These are phyloP conservation scores for Tetramorium simillimum DNA, from an alignment of 1,140 invertebrate genomes.

Conservation along the genomic window DNA sequence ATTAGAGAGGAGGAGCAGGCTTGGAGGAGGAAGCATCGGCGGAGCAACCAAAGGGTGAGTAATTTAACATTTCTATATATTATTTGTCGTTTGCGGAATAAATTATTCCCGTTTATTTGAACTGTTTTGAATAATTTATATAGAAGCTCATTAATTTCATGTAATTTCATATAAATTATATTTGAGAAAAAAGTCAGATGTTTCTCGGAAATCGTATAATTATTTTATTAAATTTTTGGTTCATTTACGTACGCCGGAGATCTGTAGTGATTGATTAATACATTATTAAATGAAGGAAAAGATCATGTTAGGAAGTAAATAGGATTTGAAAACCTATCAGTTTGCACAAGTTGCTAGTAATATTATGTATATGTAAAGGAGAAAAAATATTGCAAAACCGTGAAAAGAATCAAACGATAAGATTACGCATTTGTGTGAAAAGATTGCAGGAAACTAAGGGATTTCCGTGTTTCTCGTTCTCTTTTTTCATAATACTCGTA, in stretches of 20 bases:
- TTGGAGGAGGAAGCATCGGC: neutral
- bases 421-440: neutral
- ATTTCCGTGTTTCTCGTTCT: neutral
- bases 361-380: too few species aligned
- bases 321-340: neutral
- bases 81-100: neutral
- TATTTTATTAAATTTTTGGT: neutral
- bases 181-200: neutral
- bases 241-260: neutral
- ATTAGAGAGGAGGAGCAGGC: neutral
- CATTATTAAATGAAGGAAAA: neutral
- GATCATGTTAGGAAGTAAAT: neutral
- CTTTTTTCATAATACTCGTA: neutral
- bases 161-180: neutral
- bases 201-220: neutral
- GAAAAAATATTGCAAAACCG: neutral
- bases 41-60: neutral
- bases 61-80: neutral
- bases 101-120: neutral
- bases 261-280: neutral
- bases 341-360: neutral
- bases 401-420: neutral
- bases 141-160: neutral
- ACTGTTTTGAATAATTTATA: neutral
- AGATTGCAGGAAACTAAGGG: neutral